Evolutionary conservation across 2,113 vertebrate genomes (phyloP).

Genomic region (Montifringilla adamsi): DNA sequence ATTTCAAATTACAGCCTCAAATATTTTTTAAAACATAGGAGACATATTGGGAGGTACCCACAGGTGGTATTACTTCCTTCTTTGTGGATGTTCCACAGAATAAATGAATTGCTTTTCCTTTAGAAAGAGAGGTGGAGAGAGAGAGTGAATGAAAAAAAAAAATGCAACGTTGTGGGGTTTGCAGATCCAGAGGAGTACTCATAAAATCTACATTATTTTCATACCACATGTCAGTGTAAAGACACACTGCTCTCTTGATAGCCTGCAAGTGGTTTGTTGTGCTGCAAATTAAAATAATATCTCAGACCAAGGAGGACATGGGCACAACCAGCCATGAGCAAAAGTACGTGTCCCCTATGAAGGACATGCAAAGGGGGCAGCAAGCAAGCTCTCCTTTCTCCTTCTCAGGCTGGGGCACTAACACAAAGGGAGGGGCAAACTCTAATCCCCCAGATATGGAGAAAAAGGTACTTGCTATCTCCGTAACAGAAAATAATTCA

Average conservation of each 20-base stretch:
- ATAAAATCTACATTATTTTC: constrained; percentile 38
- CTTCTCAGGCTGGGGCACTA: background rate
- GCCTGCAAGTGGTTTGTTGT: background rate
- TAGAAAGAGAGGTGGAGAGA: background rate
- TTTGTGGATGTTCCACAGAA: background rate
- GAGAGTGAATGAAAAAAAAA: background rate
- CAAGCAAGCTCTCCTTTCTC: background rate
- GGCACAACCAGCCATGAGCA: background rate
- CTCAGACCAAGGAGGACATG: background rate
- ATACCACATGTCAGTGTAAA: background rate
- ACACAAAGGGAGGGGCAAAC: background rate
- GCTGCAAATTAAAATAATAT: background rate
- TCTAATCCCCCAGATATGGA: background rate
- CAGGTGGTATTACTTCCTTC: constrained; percentile 21
- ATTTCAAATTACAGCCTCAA: constrained; percentile 45
- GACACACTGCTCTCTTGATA: background rate
- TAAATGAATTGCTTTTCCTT: constrained; percentile 51
- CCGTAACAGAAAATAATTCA: background rate
- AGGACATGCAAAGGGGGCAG: background rate
- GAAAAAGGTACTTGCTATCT: background rate
- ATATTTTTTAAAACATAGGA: constrained; percentile 50
- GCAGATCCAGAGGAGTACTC: background rate
- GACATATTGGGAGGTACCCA: constrained; percentile 23
- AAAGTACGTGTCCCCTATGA: background rate
- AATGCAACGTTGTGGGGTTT: background rate